Percentiles rank a stretch among this genome's conserved stretches.
Evolutionary conservation across 1,140 invertebrate species (phyloP).

Genomic region (Drosophila leontia): DNA sequence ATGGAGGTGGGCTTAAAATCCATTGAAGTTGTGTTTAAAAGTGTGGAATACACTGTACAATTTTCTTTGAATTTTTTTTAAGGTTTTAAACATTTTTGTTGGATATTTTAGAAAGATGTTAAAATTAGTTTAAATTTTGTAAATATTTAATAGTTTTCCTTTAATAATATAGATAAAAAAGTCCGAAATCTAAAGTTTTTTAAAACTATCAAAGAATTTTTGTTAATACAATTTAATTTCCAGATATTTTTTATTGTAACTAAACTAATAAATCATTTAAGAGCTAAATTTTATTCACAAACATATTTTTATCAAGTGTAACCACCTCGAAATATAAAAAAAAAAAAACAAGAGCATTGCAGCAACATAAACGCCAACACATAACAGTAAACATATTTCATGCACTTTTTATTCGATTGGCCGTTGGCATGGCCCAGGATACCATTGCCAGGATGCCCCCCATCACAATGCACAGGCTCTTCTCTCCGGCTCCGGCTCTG

Average conservation of each 20-base stretch:
- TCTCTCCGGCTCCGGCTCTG: neutral
- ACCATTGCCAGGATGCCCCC: conserved; percentile 36
- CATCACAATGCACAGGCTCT: conserved; percentile 24
- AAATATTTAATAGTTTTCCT: too few relatives aligned
- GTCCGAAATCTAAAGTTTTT: too few relatives aligned
- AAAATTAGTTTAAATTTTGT: too few relatives aligned
- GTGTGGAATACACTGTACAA: neutral
- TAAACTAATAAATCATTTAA: neutral
- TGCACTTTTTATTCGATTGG: conserved; percentile 76
- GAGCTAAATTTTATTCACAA: neutral
- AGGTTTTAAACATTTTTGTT: too few relatives aligned
- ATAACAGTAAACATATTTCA: conserved; percentile 77
- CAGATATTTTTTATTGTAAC: neutral
- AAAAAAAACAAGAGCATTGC: neutral
- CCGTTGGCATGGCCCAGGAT: conserved; percentile 49
- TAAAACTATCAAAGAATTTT: too few relatives aligned
- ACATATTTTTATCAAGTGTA: conserved; percentile 1
- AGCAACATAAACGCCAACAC: conserved; percentile 70
- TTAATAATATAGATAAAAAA: too few relatives aligned
- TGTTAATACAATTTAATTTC: too few relatives aligned
- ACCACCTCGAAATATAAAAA: neutral
- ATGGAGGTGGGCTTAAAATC: neutral
- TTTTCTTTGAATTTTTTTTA: too few relatives aligned
- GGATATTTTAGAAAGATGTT: too few relatives aligned
- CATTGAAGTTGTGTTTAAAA: neutral